These are phyloP conservation scores for Chrysaora quinquecirrha DNA, from an alignment of 30 jellyfish, hydroid and myxozoan species.

Conservation along the genomic window DNA sequence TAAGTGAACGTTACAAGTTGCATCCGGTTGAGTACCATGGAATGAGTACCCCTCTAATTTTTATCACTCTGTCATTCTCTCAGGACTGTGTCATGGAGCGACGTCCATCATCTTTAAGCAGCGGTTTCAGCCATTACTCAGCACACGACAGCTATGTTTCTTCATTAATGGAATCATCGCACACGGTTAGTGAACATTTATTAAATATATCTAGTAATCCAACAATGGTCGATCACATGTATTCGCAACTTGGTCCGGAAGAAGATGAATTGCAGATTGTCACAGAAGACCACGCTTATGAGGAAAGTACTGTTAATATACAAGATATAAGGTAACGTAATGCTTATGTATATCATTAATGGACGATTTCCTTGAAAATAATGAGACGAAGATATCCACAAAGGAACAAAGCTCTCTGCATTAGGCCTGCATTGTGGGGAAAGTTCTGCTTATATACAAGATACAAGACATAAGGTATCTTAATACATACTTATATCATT, in stretches of 20 bases:
- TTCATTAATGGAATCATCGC: conserved; percentile 59
- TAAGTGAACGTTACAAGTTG: too few species aligned
- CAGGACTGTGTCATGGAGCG: conserved; percentile 51
- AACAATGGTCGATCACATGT: conserved; percentile 69
- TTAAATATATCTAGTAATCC: conserved; percentile 56
- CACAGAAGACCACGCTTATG: conserved; percentile 59
- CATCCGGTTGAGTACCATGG: too few species aligned
- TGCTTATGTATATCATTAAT: too few species aligned
- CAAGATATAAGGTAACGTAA: conserved; percentile 53
- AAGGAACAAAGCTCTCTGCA: too few species aligned
- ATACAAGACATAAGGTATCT: too few species aligned
- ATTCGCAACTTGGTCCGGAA: conserved; percentile 71
- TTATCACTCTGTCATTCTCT: too few species aligned
- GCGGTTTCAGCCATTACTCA: conserved; percentile 49
- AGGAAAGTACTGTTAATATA: conserved; percentile 66
- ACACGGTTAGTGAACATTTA: conserved; percentile 48
- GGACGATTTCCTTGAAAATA: too few species aligned
- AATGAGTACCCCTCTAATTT: too few species aligned
- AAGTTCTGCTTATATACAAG: too few species aligned
- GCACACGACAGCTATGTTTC: conserved; percentile 55
- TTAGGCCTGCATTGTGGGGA: too few species aligned
- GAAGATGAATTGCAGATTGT: conserved; percentile 61
- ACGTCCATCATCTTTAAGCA: conserved; percentile 18
- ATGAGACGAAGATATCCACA: too few species aligned
- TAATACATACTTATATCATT: too few species aligned